Conservation (phyloP, 92 coral and sea anemone genomes). For the Blastomussa wellsi region DNA sequence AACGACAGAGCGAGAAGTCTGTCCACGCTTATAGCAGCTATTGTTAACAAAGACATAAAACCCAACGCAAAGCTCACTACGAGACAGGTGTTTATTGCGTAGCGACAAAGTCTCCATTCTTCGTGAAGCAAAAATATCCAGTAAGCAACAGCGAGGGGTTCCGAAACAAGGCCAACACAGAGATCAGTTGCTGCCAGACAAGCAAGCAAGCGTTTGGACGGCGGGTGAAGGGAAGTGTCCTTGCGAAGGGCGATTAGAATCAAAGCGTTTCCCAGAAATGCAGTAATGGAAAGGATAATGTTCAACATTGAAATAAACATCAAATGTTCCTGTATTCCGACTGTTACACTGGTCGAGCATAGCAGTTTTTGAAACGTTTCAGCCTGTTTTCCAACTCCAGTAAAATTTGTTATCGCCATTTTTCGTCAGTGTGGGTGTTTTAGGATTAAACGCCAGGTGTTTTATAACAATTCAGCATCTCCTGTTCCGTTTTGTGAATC, state of each 20-base stretch:
- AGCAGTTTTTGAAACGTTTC: background rate
- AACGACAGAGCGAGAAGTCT: slow-evolving; percentile 17
- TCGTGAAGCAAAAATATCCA: background rate
- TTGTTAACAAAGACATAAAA: background rate
- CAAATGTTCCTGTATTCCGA: background rate
- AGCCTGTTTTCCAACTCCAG: background rate
- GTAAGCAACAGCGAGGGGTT: background rate
- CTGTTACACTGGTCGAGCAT: background rate
- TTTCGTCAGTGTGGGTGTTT: background rate
- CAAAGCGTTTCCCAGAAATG: background rate
- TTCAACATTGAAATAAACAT: background rate
- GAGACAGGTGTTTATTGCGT: background rate
- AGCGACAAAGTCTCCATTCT: background rate
- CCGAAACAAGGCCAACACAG: background rate
- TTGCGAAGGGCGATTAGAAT: background rate
- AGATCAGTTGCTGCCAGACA: background rate
- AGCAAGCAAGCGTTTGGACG: background rate
- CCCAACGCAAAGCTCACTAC: background rate
- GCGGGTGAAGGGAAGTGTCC: background rate
- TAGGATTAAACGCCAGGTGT: background rate
- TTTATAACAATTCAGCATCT: too few relatives aligned
- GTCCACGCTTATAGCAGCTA: slow-evolving; percentile 24
- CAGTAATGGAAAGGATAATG: background rate
- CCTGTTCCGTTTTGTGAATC: too few relatives aligned
- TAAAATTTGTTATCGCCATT: background rate